Evolutionary conservation across 2,888 invertebrate species (phyloP).

Genomic region (Coelinius sp.): DNA sequence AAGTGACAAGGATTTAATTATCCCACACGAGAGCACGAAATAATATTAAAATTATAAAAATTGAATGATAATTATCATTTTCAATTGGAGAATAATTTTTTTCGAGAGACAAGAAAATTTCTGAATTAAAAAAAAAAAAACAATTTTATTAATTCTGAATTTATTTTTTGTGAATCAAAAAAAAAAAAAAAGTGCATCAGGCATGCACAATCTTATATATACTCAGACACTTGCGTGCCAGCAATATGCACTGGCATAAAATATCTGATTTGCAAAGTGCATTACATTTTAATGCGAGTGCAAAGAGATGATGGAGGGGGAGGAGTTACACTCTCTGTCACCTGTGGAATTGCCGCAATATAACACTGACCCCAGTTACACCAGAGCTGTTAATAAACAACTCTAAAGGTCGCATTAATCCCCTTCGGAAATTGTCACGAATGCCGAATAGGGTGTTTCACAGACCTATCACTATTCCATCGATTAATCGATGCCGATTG

Average conservation of each 20-base stretch:
- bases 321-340: conserved; percentile 2
- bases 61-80: too few relatives aligned
- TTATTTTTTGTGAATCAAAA: neutral
- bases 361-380: conserved; percentile 13
- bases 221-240: neutral
- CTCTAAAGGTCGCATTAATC: conserved; percentile 9
- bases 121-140: too few relatives aligned
- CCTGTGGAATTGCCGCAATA: conserved; percentile 5
- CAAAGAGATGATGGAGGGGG: neutral
- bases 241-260: neutral
- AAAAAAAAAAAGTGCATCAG: neutral
- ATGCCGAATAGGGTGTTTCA: neutral
- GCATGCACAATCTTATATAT: too few relatives aligned
- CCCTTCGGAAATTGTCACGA: conserved; percentile 14
- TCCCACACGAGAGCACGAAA: neutral
- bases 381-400: neutral
- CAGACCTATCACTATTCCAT: neutral
- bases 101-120: too few relatives aligned
- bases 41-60: too few relatives aligned
- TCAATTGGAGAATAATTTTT: too few relatives aligned
- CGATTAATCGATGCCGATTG: conserved; percentile 12
- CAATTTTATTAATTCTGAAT: neutral
- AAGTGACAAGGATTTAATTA: conserved; percentile 4
- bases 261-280: conserved; percentile 17
- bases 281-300: neutral